These are phyloP conservation scores for Tridacna gigas DNA, from an alignment of 2,888 invertebrate species.

Conservation along the genomic window DNA sequence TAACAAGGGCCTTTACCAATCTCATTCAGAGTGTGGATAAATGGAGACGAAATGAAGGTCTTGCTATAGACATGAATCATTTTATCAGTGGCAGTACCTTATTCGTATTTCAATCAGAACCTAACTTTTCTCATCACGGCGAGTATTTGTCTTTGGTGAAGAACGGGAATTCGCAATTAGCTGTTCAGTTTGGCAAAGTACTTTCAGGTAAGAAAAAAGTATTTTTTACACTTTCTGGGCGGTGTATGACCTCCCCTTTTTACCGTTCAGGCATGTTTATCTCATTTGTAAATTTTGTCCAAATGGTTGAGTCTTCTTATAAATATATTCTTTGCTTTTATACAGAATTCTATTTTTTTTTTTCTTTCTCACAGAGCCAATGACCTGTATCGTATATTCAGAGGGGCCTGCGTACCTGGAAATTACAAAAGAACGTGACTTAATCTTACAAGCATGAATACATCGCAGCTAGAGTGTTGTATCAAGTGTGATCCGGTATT, in stretches of 20 bases:
- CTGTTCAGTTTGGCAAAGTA: slow-evolving; percentile 29
- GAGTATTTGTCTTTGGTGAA: slow-evolving; percentile 41
- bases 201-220: slow-evolving; percentile 23
- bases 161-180: slow-evolving; percentile 34
- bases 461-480: slow-evolving; percentile 42
- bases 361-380: slow-evolving; percentile 23
- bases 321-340: too few relatives aligned
- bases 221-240: neutral
- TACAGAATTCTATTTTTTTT: neutral
- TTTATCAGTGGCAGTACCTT: slow-evolving; percentile 31
- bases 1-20: slow-evolving; percentile 39
- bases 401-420: slow-evolving; percentile 23
- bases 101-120: slow-evolving; percentile 41
- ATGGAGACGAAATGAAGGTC: slow-evolving; percentile 50
- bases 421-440: slow-evolving; percentile 33
- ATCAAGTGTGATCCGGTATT: slow-evolving; percentile 37
- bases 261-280: too few relatives aligned
- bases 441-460: slow-evolving; percentile 39
- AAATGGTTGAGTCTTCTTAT: too few relatives aligned
- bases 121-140: slow-evolving; percentile 39
- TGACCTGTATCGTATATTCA: slow-evolving; percentile 23
- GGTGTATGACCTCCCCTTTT: too few relatives aligned
- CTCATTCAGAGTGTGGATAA: slow-evolving; percentile 39
- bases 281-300: too few relatives aligned
- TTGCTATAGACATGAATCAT: slow-evolving; percentile 21